A percentile compares a stretch with the other conserved stretches of the same genome.
Evolutionary conservation across 2,113 vertebrate genomes (phyloP).

Genomic region (Bettongia penicillata): DNA sequence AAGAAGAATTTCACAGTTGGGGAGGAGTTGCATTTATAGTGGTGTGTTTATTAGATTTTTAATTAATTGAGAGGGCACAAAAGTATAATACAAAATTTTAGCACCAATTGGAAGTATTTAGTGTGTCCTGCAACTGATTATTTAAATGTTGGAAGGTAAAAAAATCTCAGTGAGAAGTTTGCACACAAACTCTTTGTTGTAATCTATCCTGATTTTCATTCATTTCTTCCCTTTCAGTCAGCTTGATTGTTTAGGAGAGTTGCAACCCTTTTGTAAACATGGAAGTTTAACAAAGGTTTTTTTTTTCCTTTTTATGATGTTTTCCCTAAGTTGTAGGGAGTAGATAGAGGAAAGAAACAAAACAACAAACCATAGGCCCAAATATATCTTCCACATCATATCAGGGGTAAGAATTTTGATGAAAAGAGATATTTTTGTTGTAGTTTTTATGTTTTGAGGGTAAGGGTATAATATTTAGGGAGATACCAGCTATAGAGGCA

Average conservation of each 20-base stretch:
- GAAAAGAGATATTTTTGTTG: neutral
- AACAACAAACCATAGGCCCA: neutral
- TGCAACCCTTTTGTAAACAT: neutral
- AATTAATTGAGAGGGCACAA: conserved; percentile 60
- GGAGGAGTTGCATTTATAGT: conserved; percentile 69
- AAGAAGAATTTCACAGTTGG: conserved; percentile 67
- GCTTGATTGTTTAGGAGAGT: neutral
- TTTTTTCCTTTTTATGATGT: neutral
- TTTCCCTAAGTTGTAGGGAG: neutral
- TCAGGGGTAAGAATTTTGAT: neutral
- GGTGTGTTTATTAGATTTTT: conserved; percentile 64
- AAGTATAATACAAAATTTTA: conserved; percentile 51
- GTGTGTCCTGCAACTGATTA: conserved; percentile 3
- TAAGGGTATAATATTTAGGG: neutral
- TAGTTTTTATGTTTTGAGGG: neutral
- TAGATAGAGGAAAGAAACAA: neutral
- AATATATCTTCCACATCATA: neutral
- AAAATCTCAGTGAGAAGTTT: rapidly evolving
- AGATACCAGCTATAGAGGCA: too few relatives aligned
- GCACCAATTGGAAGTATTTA: conserved; percentile 31
- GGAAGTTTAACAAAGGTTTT: neutral
- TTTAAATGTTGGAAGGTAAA: conserved; percentile 24
- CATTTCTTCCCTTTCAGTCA: neutral
- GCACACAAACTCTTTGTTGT: rapidly evolving
- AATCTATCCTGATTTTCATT: neutral